Evolutionary conservation across 2,113 vertebrate species (phyloP).

Genomic region (Seriola aureovittata): DNA sequence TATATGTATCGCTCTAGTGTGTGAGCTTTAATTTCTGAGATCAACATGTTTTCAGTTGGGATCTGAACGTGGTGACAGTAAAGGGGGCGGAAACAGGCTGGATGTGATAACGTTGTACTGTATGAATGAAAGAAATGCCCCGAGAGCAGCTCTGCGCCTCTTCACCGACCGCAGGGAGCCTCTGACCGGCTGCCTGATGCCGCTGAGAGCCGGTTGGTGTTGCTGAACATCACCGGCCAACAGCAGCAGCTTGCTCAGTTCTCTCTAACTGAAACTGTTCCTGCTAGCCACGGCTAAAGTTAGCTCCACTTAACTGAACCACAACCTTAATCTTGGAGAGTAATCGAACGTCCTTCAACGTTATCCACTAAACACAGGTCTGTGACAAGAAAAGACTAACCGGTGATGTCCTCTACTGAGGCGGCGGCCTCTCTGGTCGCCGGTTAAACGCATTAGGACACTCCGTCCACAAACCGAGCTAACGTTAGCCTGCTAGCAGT

Average conservation of each 20-base stretch:
- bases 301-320: constrained; percentile 6
- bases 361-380: neutral
- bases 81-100: constrained; percentile 20
- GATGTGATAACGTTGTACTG: neutral
- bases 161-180: neutral
- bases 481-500: constrained; percentile 59
- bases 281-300: constrained; percentile 16
- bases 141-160: neutral
- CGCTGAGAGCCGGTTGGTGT: constrained; percentile 16
- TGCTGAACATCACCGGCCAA: neutral
- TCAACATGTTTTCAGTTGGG: neutral
- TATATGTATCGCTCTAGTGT: neutral
- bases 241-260: neutral
- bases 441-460: constrained; percentile 53
- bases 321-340: neutral
- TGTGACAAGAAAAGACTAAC: neutral
- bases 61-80: neutral
- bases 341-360: neutral
- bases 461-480: constrained; percentile 69
- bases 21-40: neutral
- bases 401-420: neutral
- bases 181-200: neutral
- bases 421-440: constrained; percentile 13
- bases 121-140: constrained; percentile 40
- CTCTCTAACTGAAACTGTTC: neutral